These are phyloP conservation scores for Uromys caudimaculatus DNA, from an alignment of 2,797 vertebrate species.

Conservation along the genomic window DNA sequence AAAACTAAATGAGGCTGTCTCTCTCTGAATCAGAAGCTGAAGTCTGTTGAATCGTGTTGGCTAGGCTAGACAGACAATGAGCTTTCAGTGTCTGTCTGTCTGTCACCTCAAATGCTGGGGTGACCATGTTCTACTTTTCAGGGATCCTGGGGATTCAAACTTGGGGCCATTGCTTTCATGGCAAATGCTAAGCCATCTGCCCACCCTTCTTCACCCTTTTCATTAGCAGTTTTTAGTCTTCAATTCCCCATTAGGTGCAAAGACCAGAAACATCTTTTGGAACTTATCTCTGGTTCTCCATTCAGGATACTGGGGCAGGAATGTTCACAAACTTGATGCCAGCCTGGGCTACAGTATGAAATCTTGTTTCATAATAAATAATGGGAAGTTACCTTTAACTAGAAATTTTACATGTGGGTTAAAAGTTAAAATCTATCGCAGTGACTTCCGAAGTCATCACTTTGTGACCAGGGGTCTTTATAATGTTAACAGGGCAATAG, in stretches of 20 bases:
- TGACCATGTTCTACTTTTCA: background rate
- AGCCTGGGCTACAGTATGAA: background rate
- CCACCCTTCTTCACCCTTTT: background rate
- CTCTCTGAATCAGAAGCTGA: background rate
- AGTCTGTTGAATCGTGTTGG: background rate
- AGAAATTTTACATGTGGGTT: background rate
- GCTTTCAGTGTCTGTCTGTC: background rate
- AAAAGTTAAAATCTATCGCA: constrained; percentile 23
- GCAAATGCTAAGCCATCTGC: background rate
- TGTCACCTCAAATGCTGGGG: background rate
- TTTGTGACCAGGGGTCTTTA: background rate
- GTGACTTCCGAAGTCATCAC: constrained; percentile 6
- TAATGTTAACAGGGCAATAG: background rate
- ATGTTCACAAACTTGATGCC: background rate
- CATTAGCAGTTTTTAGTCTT: background rate
- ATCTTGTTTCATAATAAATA: background rate
- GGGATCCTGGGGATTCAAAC: too few species aligned
- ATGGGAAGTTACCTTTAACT: background rate
- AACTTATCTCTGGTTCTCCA: background rate
- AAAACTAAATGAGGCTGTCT: background rate
- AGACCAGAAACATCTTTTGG: constrained; percentile 5
- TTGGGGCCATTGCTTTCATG: too few species aligned
- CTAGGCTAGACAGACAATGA: background rate
- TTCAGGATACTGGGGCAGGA: background rate
- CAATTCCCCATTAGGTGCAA: constrained; percentile 1